Base-by-base conservation (phyloP, 1,140 invertebrate species). In the Drosophila murphyi region DNA sequence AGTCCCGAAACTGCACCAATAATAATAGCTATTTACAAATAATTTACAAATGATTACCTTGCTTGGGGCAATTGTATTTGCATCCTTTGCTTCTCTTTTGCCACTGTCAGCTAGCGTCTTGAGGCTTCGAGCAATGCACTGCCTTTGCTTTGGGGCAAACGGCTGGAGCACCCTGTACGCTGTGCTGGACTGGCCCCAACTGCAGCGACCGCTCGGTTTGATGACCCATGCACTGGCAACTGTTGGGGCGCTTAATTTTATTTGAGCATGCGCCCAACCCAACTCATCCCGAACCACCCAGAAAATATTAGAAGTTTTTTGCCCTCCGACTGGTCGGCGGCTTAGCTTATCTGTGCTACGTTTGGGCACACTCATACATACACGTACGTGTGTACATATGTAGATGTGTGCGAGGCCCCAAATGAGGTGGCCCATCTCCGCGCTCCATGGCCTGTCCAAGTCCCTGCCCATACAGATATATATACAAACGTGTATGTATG, bases 161-260 rank as follows among this genome's bases (percentile, higher is more conserved):
- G 2, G 4, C 3, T 48, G n/a, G 10, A 32, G 2, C 79, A 79
- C 82, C 82, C 82, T 88, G 52, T 82, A 54, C 39, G 5, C 20
- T 48, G 39, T 70, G 80, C 69, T 83, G 80, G 2, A 60, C 4
- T 5, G 7, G 39, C n/a, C 10, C 60, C 48, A 50, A 54, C 51
- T 72, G 62, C 61, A 76, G 12, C 72, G 60, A 34, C 39, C 45
- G 39, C 75, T 72, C 76, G 72, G 83, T 89, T 87, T 88, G 83
- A 89, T 88, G 83, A 88, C 80, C 83, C 83, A 72, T 89, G 71
- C 71, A 67, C 56, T 74, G 67, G 57, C 43, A 62, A 48, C 75
- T 69, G 79, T 68, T 82, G 72, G 76, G 55, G 72, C 55, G 67
- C 83, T 69, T 87, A 80, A 87, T 89, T 83, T 83, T 87, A 78